Evolutionary conservation across 2,797 vertebrate species (phyloP), one percentile per base, ranked within the genome.

Genomic region (Hafferia zeledoni): DNA sequence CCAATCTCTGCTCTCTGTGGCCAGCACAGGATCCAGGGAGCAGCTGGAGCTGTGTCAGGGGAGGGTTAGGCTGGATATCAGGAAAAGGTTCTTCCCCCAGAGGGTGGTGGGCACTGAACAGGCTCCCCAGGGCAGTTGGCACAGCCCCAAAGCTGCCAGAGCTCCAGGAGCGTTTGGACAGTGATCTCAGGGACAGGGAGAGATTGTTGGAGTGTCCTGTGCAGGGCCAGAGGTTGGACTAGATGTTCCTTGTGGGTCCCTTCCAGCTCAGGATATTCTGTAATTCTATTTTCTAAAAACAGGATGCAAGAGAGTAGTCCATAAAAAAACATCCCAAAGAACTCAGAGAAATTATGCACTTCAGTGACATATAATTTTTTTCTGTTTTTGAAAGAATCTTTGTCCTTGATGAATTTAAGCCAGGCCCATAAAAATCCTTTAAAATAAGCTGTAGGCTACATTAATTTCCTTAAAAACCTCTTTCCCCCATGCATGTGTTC

Each of bases 141-240:
- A 37, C 9, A 1, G 53, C 41, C 25, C 56, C 17, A 24, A 56
- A 6, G 63, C 52, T 79, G 23, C 7, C 57, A 55, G 47, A 71
- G 56, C 65, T 82, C 13, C 11, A 35, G 79, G 11, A 30, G 44
- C 1, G 9, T 50, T 50, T 50, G 78, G 44, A 10, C 53, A 69
- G 1, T 0, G 0, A 23, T 12, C 6, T n/a, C 28, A 63, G 24
- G 19, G 18, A 1, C 30, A 30, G 5, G 39, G 2, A 39, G 72
- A n/a, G 47, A 8, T 39, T 77, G 30, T 2, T 67, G 37, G 44
- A 25, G 44, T 11, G 17, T n/a, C 59, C 59, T 65, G 43, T 5
- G 50, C 33, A 72, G 35, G 43, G 13, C 16, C 13, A 47, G 52
- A 39, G 4, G 28, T 5, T 28, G 55, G 4, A 3, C 57, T 72